Evolutionary conservation across 2,888 invertebrate species (phyloP), one percentile per base, ranked within the genome.

Genomic region (Cosmia pyralina): DNA sequence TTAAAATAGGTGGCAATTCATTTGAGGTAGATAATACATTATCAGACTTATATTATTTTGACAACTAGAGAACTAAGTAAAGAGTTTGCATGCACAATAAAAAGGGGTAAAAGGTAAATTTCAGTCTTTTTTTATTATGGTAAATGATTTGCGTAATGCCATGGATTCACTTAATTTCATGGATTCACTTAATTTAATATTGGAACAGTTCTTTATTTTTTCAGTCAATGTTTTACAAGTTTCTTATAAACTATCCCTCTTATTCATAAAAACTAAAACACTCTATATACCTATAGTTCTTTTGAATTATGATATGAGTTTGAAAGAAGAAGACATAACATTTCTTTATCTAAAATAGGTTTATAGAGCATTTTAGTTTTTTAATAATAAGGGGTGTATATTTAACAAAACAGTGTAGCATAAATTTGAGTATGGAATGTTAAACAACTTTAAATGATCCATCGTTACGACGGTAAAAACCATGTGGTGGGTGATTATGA

Each of bases 361-460:
- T 28, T 28, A 28, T 28, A 28, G 28, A 2, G 28, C n/a, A n/a
- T 28, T 28, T 28, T 28, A 28, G 28, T 28, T 28, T 28, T 28
- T 28, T 28, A 28, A 2, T 28, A 28, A 28, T 28, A 28, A 28
- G 28, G 28, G 28, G 28, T n/a, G 28, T 28, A 28, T 34, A 59
- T 34, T 34, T 62, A 41, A 63, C 22, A 73, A 19, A 65, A 22
- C 58, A 73, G 60, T 52, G 68, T 5, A 6, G 2, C 13, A 44
- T 46, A 22, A 50, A 50, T 77, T 58, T 22, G 44, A 59, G n/a
- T 41, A 50, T 22, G 4, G 34, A n/a, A 52, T 2, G 6, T 89
- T 87, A 94, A 19, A 94, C 94, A 80, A 95, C 90, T 90, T 93
- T 94, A 76, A 92, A 95, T 41, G 94, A 94, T 0, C 95, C 95